A percentile compares a stretch with the other conserved stretches of the same genome.
These are phyloP conservation scores for Rallus limicola DNA, from an alignment of 2,113 vertebrate species.

Conservation along the genomic window DNA sequence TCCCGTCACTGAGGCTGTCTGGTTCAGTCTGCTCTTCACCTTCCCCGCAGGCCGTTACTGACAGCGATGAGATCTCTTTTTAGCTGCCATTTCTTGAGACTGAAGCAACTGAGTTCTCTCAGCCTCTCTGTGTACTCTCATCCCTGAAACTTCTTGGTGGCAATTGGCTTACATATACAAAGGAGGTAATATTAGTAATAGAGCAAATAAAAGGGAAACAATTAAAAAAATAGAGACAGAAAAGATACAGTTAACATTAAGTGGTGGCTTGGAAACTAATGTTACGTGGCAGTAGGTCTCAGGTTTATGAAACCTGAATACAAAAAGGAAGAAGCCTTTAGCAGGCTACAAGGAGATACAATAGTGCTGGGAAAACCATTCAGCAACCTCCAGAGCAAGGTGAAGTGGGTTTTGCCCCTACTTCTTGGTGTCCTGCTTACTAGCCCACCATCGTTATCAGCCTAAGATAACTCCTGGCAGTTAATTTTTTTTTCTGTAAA, in stretches of 20 bases:
- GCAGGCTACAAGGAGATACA: not conserved
- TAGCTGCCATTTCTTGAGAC: not conserved
- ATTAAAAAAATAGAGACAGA: too few relatives aligned
- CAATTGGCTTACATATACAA: not conserved
- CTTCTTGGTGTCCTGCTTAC: not conserved
- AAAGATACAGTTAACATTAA: not conserved
- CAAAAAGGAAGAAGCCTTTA: not conserved
- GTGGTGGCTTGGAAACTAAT: not conserved
- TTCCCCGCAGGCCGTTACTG: accelerated
- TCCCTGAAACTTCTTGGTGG: not conserved
- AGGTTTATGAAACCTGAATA: not conserved
- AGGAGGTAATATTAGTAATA: not conserved
- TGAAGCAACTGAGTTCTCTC: not conserved
- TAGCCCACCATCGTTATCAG: not conserved
- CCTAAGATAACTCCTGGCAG: not conserved
- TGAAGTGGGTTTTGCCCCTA: not conserved
- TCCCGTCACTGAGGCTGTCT: not conserved
- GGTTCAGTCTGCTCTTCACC: not conserved
- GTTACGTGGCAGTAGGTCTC: not conserved
- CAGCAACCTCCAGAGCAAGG: not conserved
- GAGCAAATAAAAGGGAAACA: not conserved
- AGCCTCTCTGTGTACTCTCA: not conserved
- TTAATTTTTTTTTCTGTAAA: not conserved
- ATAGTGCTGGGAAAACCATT: not conserved
- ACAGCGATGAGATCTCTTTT: not conserved